phyloP scores from a whole-genome alignment of 2,888 invertebrate species.

The Plagiodera versicolora region DNA sequence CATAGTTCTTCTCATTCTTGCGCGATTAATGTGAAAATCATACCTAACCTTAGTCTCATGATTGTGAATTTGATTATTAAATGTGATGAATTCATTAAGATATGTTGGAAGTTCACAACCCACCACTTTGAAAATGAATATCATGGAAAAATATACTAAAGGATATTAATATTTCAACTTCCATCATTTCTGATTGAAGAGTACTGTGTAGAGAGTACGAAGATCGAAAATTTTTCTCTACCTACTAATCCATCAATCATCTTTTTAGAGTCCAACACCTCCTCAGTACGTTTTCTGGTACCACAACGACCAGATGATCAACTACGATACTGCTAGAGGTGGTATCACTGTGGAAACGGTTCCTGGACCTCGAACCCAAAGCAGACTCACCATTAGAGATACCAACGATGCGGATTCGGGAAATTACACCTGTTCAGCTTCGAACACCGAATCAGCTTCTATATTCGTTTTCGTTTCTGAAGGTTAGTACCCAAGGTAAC shows the following conservation, averaged over 20 bases:
- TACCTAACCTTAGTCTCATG: too few relatives aligned
- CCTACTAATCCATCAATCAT: background rate
- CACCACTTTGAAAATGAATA: too few relatives aligned
- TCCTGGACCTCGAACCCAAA: constrained; percentile 83
- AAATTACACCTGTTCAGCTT: constrained; percentile 88
- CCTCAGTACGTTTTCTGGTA: constrained; percentile 96
- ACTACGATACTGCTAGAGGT: constrained; percentile 84
- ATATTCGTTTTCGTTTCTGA: constrained; percentile 89
- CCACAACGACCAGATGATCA: constrained; percentile 92
- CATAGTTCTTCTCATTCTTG: too few relatives aligned
- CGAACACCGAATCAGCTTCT: constrained; percentile 86
- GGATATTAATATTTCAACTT: too few relatives aligned
- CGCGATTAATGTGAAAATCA: too few relatives aligned
- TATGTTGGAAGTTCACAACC: too few relatives aligned
- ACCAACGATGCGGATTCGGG: constrained; percentile 86
- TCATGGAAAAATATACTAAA: too few relatives aligned
- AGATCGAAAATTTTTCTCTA: too few relatives aligned
- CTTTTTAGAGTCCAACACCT: constrained; percentile 82
- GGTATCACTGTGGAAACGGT: constrained; percentile 81
- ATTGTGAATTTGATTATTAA: too few relatives aligned
- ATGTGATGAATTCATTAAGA: too few relatives aligned
- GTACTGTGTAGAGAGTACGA: too few relatives aligned
- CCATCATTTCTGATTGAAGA: too few relatives aligned
- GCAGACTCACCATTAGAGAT: constrained; percentile 79
- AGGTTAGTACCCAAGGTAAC: constrained; percentile 62